Conservation (phyloP, 2,888 invertebrate species). For the Lepetodrilus schrolli region DNA sequence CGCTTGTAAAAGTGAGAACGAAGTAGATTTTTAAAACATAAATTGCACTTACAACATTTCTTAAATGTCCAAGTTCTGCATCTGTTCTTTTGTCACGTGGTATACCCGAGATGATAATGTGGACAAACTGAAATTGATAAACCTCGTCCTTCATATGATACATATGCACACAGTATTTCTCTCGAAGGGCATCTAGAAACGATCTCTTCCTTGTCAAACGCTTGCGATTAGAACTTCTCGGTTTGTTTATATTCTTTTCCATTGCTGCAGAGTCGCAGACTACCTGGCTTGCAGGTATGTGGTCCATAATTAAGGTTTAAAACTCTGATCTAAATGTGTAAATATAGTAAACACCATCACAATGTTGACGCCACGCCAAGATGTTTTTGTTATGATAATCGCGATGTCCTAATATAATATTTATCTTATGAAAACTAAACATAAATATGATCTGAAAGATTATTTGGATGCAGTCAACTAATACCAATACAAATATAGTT, state of each 20-base stretch:
- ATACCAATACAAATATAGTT: too few species aligned
- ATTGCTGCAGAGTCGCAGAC: not conserved
- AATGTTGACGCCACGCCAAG: conserved; percentile 23
- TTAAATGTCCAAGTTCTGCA: conserved; percentile 63
- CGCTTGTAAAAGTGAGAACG: too few species aligned
- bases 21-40: too few species aligned
- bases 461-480: too few species aligned
- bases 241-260: not conserved
- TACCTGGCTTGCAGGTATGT: not conserved
- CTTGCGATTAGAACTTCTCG: conserved; percentile 1
- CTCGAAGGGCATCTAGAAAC: conserved; percentile 59
- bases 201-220: conserved; percentile 40
- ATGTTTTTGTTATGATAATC: conserved; percentile 17
- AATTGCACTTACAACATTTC: conserved; percentile 60
- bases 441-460: not conserved
- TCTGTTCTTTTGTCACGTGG: conserved; percentile 53
- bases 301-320: not conserved
- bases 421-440: not conserved
- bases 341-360: not conserved
- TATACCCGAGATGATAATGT: conserved; percentile 55
- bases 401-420: not conserved
- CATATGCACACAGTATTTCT: conserved; percentile 59
- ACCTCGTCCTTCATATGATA: too few species aligned
- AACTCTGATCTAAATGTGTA: not conserved
- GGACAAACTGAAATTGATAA: conserved; percentile 46